Base-by-base conservation (phyloP, 2,797 vertebrate genomes). In the Sylvia borin region DNA sequence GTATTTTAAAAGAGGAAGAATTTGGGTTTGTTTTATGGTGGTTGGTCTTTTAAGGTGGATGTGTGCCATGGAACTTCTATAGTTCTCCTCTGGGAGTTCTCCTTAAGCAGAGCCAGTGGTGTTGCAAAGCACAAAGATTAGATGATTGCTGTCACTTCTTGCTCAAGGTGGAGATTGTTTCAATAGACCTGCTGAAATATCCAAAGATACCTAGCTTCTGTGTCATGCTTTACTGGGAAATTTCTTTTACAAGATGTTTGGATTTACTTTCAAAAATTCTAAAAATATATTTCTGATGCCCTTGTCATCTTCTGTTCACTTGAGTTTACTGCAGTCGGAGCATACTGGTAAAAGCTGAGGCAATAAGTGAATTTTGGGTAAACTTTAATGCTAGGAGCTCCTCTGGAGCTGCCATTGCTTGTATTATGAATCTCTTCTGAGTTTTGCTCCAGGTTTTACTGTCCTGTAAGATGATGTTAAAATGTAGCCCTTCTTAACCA, bases 51-150 rank as follows among this genome's bases (percentile, higher is more conserved):
- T 54, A 66, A 79, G 67, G 48, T 66, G 17, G 8, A 17, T 40
- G 29, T 2, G 4, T 47, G 16, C 34, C 13, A 3, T 34, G 42
- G 11, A 66, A 42, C 26, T 83, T 60, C 36, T 0, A 0, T 26
- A 34, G 32, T 21, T 90, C 53, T 67, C 34, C 27, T 5, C 24
- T 32, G 19, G 11, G 21, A 71, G 31, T 42, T 80, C 58, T 77
- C 32, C 40, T 50, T 50, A 29, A 70, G 62, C 40, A 57, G n/a
- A 47, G 25, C n/a, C 19, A 21, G 7, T 42, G 24, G 42, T 34
- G 26, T 38, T 57, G 75, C 3, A 6, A 72, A 70, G 43, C 43
- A 16, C 29, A 43, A 21, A 84, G 45, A 31, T 81, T 29, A 48
- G 18, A 13, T 77, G 73, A 14, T 42, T 6, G 1, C 51, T 68